Base-by-base conservation (phyloP, 2,888 invertebrate species). In the Tortrix viridana region DNA sequence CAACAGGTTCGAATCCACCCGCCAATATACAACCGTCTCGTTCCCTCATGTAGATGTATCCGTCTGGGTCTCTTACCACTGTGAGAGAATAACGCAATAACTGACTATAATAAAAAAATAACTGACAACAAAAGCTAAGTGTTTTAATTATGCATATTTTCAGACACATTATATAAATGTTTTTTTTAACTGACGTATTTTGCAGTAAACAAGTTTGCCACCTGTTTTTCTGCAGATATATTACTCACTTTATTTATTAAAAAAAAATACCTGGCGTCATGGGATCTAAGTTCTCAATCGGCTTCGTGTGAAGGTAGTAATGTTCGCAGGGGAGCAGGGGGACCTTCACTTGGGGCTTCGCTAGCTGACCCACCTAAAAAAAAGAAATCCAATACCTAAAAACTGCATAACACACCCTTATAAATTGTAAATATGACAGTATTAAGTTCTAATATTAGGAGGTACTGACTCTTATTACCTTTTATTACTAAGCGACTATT, bases 321-420 rank as follows among this genome's bases (percentile, higher is more conserved):
- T 98, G 98, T 81, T 98, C 98, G 68, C 97, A 98, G 0, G 98
- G 96, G 85, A 98, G 95, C 9, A 98, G 89, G 0, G 98, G 98
- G 37, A 97, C 95, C 85, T 97, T 97, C 1, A 99, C 97, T 77
- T 94, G 94, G 1, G 98, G 98, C 64, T 95, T 94, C 22, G 97
- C 96, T 67, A 96, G 85, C 78, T 97, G 96, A 6, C 98, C 98
- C 49, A 98, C 95, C 83, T 91, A 68, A 4, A 69, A 69, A 6
- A 62, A 57, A 3, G 65, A 65, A n/a, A n/a, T n/a, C n/a, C 23
- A 23, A 4, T 4, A 5, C 5, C 5, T 23, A 23, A 23, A 2
- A 22, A 2, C 22, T n/a, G n/a, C n/a, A n/a, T n/a, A n/a, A n/a
- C n/a, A n/a, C n/a, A n/a, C n/a, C n/a, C n/a, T n/a, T n/a, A n/a